Evolutionary conservation across 2,797 vertebrate genomes (phyloP).

Genomic region (Melanotaenia parkinsoni): DNA sequence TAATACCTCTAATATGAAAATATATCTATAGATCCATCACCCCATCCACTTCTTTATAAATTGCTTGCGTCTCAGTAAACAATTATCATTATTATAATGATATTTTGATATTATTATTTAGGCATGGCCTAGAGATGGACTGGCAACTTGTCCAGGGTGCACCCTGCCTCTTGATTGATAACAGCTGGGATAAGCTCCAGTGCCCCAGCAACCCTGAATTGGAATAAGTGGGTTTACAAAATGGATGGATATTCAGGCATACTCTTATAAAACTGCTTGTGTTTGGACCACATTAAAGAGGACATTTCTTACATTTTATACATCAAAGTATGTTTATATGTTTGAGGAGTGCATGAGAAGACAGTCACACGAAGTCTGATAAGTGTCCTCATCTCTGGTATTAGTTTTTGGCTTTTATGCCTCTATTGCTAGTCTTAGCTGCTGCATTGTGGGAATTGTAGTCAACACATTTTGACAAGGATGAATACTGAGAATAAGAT

Average conservation of each 20-base stretch:
- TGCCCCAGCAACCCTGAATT: neutral
- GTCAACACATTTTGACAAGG: neutral
- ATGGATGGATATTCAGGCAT: neutral
- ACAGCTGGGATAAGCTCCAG: neutral
- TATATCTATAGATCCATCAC: neutral
- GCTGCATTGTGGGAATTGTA: neutral
- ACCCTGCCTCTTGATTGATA: too few species aligned
- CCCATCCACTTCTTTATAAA: neutral
- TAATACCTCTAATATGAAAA: constrained; percentile 1
- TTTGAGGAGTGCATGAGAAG: neutral
- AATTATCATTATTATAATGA: too few species aligned
- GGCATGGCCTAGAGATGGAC: too few species aligned
- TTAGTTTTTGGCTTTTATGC: neutral
- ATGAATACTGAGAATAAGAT: neutral
- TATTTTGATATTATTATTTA: too few species aligned
- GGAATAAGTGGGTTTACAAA: neutral
- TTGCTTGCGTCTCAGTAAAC: neutral
- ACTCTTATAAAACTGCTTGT: neutral
- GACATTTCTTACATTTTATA: neutral
- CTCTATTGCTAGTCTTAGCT: neutral
- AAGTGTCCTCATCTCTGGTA: neutral
- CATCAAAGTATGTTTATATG: neutral
- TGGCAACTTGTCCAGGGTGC: too few species aligned
- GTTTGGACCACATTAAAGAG: neutral
- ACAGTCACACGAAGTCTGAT: neutral